Conservation (phyloP, 2,797 vertebrate species). For the Xenops minutus region DNA sequence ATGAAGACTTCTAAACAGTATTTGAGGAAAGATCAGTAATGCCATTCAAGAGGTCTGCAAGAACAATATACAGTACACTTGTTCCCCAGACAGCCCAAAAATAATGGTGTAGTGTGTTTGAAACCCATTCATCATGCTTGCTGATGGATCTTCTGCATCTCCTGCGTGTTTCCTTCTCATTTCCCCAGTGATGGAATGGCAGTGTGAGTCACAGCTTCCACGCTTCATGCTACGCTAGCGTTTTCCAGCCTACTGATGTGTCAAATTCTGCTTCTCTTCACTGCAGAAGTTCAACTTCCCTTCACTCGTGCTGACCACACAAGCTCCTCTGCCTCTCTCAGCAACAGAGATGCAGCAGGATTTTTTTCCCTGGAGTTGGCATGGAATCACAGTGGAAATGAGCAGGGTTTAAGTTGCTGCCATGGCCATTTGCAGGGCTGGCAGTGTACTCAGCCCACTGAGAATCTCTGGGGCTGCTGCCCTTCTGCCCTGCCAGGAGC, state of each 20-base stretch:
- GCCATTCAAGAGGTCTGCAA: not conserved
- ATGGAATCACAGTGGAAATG: not conserved
- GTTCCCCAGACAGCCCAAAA: not conserved
- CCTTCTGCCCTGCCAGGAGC: not conserved
- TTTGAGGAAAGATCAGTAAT: not conserved
- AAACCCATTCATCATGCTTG: not conserved
- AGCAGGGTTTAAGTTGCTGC: not conserved
- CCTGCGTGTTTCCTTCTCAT: not conserved
- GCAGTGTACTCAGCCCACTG: rapidly evolving
- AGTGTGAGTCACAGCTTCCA: not conserved
- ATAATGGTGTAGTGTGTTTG: not conserved
- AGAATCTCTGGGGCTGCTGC: not conserved
- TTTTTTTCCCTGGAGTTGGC: not conserved
- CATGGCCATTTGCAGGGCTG: not conserved
- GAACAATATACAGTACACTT: not conserved
- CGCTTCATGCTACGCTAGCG: rapidly evolving
- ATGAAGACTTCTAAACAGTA: not conserved
- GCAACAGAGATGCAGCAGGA: not conserved
- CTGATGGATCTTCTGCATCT: not conserved
- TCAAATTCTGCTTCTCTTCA: not conserved
- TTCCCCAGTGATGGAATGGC: not conserved
- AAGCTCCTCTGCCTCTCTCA: not conserved
- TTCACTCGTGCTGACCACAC: not conserved
- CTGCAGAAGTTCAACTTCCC: not conserved
- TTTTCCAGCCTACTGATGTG: not conserved